phyloP scores from a whole-genome alignment of 1,140 invertebrate genomes.

The Heliconius nattereri region DNA sequence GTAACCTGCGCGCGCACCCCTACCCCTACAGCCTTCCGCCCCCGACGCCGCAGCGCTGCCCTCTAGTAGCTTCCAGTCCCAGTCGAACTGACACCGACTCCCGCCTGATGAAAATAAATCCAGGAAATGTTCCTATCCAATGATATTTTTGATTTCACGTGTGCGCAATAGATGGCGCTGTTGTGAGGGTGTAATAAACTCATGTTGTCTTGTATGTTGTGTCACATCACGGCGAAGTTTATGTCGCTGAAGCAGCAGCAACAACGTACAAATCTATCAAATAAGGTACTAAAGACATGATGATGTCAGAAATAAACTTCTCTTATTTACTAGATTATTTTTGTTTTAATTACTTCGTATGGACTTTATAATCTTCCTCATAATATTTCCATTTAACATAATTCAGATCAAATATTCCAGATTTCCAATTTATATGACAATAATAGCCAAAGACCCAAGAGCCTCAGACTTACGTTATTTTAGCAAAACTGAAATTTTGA shows the following conservation, averaged over 20 bases:
- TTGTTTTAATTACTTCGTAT: too few species aligned
- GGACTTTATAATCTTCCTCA: too few species aligned
- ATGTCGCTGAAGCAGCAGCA: neutral
- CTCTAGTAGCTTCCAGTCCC: conserved; percentile 48
- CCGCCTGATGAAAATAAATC: conserved; percentile 7
- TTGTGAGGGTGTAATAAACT: neutral
- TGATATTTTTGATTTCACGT: neutral
- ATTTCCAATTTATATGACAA: too few species aligned
- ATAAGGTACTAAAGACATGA: too few species aligned
- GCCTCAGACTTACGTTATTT: too few species aligned
- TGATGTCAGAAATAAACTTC: too few species aligned
- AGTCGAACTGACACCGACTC: neutral
- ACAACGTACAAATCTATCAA: too few species aligned
- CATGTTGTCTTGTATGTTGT: neutral
- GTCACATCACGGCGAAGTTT: neutral
- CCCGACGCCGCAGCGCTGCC: conserved; percentile 41
- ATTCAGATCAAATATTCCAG: too few species aligned
- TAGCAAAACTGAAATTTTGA: too few species aligned
- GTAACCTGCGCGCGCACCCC: conserved; percentile 74
- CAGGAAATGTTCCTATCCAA: neutral
- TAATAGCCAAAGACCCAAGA: too few species aligned
- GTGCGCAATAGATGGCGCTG: conserved; percentile 31
- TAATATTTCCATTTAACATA: neutral
- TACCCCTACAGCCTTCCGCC: conserved; percentile 47
- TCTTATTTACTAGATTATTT: too few species aligned